phyloP scores from a whole-genome alignment of 2,797 vertebrate species.

The Okamejei kenojei region DNA sequence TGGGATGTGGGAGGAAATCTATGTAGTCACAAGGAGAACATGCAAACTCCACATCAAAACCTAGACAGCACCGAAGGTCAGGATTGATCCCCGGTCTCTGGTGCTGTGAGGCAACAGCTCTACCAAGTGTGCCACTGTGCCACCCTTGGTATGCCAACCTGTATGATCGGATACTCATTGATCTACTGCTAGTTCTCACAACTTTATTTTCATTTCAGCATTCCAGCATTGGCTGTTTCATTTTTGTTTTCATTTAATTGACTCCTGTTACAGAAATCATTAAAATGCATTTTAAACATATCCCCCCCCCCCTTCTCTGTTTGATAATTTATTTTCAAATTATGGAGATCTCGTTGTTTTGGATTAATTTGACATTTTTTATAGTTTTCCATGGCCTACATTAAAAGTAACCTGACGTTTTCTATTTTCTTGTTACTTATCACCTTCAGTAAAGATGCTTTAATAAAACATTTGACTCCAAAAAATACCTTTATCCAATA shows the following conservation, averaged over 20 bases:
- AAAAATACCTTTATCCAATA: neutral
- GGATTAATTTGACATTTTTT: neutral
- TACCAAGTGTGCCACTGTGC: no score
- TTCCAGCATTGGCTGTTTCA: neutral
- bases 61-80: no score
- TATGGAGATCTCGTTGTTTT: neutral
- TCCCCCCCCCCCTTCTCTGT: neutral
- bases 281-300: neutral
- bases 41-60: no score
- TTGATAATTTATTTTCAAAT: neutral
- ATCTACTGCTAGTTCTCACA: neutral
- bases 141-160: neutral
- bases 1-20: no score
- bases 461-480: neutral
- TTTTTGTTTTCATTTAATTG: neutral
- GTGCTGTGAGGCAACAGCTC: no score
- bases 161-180: neutral
- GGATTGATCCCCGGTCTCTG: no score
- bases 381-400: neutral
- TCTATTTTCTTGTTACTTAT: neutral
- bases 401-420: neutral
- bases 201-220: neutral
- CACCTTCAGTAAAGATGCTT: neutral
- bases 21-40: no score
- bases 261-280: neutral